These are phyloP conservation scores for Linyphia triangularis DNA, from an alignment of 2,888 invertebrate genomes.

Conservation along the genomic window DNA sequence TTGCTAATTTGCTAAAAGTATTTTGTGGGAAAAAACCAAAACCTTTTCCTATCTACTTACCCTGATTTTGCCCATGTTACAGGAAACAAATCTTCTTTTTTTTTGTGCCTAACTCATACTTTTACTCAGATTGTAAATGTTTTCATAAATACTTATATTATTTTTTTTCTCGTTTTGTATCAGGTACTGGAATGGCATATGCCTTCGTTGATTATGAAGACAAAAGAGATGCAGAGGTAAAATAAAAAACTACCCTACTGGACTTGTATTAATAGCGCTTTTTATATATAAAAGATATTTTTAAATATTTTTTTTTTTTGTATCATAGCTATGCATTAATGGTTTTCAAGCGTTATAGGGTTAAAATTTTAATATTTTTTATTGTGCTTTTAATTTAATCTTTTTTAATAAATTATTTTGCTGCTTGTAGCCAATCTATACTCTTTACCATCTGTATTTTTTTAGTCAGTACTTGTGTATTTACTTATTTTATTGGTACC, in stretches of 20 bases:
- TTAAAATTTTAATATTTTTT: not conserved
- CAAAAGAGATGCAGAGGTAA: slow-evolving; percentile 80
- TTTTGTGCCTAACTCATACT: too few relatives aligned
- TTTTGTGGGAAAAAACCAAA: not conserved
- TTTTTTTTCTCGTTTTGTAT: not conserved
- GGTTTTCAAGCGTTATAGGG: too few relatives aligned
- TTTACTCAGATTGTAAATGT: not conserved
- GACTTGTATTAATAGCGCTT: not conserved
- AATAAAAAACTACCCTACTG: not conserved
- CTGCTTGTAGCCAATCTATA: not conserved
- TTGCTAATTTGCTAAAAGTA: too few relatives aligned
- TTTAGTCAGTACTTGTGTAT: not conserved
- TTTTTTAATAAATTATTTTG: not conserved
- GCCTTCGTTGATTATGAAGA: slow-evolving; percentile 81
- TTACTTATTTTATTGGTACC: not conserved
- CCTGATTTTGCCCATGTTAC: too few relatives aligned
- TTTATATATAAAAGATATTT: not conserved
- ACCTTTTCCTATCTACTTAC: not conserved
- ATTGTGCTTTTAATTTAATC: too few relatives aligned
- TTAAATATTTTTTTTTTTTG: not conserved
- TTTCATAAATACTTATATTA: not conserved
- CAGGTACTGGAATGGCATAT: slow-evolving; percentile 78
- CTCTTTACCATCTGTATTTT: not conserved
- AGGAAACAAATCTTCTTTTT: too few relatives aligned
- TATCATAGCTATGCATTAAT: not conserved